These are phyloP conservation scores for Thyatira batis DNA, from an alignment of 2,888 invertebrate species.

Conservation along the genomic window DNA sequence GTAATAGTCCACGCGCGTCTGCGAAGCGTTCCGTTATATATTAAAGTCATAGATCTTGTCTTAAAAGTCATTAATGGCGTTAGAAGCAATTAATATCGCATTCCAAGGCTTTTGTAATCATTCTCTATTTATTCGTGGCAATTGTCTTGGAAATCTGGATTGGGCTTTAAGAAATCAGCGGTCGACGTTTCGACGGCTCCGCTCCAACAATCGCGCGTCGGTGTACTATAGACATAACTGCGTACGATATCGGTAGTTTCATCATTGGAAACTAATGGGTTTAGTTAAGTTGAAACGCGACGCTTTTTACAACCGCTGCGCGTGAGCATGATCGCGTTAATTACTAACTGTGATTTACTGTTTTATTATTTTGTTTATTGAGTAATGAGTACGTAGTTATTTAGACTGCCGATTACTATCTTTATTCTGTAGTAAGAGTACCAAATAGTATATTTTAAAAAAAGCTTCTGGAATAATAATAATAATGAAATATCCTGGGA, in stretches of 20 bases:
- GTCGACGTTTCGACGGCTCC: neutral
- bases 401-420: too few relatives aligned
- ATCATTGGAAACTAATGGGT: slow-evolving; percentile 22
- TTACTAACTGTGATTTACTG: slow-evolving; percentile 15
- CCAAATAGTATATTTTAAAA: too few relatives aligned
- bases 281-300: slow-evolving; percentile 14
- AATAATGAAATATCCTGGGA: too few relatives aligned
- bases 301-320: slow-evolving; percentile 13
- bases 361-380: neutral
- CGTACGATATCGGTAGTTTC: slow-evolving; percentile 24
- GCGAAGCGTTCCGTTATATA: too few relatives aligned
- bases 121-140: too few relatives aligned
- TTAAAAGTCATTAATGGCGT: too few relatives aligned
- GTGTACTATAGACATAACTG: slow-evolving; percentile 5
- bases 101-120: too few relatives aligned
- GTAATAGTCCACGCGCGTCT: too few relatives aligned
- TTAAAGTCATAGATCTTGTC: too few relatives aligned
- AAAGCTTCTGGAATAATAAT: too few relatives aligned
- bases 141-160: neutral
- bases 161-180: neutral
- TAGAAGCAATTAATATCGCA: too few relatives aligned
- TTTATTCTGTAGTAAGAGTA: too few relatives aligned
- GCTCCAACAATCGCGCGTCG: neutral
- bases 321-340: slow-evolving; percentile 23
- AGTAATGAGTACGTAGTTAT: neutral